A percentile compares a stretch with the other conserved stretches of the same genome.
phyloP scores from a whole-genome alignment of 2,113 vertebrate genomes.

The Telmatochromis brichardi region DNA sequence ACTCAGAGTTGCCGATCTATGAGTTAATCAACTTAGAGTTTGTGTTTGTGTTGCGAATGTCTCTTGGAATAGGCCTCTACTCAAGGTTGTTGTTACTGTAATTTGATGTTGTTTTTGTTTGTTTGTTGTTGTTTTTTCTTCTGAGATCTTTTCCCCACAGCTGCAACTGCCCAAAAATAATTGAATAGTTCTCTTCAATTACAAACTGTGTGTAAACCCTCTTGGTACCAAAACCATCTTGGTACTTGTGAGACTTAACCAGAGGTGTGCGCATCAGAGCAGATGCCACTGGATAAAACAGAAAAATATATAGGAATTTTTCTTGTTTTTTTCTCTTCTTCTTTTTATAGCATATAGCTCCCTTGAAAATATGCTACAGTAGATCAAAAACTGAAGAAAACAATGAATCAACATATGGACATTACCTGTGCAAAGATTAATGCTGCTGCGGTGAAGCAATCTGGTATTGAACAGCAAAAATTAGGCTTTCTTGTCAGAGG shows the following conservation, averaged over 20 bases:
- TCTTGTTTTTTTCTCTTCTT: neutral
- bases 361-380: neutral
- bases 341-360: neutral
- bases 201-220: neutral
- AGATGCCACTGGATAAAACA: neutral
- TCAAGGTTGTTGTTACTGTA: neutral
- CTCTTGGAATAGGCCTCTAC: neutral
- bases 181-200: neutral
- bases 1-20: neutral
- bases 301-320: accelerated
- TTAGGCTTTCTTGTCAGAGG: neutral
- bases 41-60: accelerated
- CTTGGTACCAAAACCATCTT: neutral
- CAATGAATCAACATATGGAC: neutral
- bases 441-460: neutral
- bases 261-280: neutral
- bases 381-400: neutral
- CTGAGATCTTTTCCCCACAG: neutral
- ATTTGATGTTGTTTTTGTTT: neutral
- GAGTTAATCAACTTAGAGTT: neutral
- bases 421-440: neutral
- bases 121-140: neutral
- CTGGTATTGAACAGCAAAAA: neutral
- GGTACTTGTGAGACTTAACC: neutral
- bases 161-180: neutral